phyloP scores from a whole-genome alignment of 2,113 vertebrate genomes.

The Leptosomus discolor region DNA sequence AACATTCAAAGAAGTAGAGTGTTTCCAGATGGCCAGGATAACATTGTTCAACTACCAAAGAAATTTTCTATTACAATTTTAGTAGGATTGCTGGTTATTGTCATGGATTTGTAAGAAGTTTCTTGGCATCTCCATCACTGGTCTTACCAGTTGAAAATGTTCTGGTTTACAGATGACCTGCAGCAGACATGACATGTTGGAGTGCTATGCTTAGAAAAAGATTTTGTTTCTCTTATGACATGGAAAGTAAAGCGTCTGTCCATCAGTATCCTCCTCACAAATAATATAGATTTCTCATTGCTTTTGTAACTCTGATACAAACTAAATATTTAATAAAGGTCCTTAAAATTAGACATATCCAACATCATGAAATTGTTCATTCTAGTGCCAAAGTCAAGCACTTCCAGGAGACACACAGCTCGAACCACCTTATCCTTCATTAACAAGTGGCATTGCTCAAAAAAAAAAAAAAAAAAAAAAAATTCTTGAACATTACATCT shows the following conservation, averaged over 20 bases:
- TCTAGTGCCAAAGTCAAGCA: not conserved
- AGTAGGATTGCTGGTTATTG: not conserved
- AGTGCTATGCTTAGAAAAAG: not conserved
- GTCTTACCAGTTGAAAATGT: not conserved
- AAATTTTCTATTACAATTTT: not conserved
- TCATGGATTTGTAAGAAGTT: not conserved
- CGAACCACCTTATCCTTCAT: not conserved
- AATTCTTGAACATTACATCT: not conserved
- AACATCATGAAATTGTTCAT: not conserved
- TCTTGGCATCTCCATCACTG: not conserved
- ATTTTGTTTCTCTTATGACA: not conserved
- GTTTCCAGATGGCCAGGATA: not conserved
- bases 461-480: not conserved
- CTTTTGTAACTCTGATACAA: not conserved
- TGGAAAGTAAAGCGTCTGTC: not conserved
- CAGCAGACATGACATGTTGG: not conserved
- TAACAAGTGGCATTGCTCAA: not conserved
- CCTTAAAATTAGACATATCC: not conserved
- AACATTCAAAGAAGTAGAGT: not conserved
- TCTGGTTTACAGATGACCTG: not conserved
- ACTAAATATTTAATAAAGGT: not conserved
- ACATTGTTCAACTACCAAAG: not conserved
- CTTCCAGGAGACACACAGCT: not conserved
- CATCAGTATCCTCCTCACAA: not conserved
- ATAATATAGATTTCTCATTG: not conserved